Evolutionary conservation across 2,797 vertebrate genomes (phyloP).

Genomic region (Nannoperca australis): DNA sequence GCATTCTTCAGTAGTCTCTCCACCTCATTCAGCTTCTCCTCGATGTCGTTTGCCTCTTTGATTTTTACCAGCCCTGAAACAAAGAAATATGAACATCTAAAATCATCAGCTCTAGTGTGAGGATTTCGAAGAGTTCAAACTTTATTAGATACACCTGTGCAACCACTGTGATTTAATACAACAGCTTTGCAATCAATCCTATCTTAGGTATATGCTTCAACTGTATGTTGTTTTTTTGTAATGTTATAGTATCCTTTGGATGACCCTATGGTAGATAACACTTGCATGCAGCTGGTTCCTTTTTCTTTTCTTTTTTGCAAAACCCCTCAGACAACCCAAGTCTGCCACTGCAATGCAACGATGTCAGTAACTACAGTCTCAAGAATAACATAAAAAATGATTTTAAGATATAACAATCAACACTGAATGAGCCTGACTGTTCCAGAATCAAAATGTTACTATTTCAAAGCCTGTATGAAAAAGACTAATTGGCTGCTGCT

Average conservation of each 20-base stretch:
- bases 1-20: conserved; percentile 93
- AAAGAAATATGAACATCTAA: conserved; percentile 29
- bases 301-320: too few relatives aligned
- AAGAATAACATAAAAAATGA: background rate
- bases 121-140: background rate
- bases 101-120: background rate
- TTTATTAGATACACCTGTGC: background rate
- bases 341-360: background rate
- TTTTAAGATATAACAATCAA: background rate
- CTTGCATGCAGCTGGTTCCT: background rate
- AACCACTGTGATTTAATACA: background rate
- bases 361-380: background rate
- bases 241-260: background rate
- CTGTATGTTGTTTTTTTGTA: background rate
- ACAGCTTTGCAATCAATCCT: too few relatives aligned
- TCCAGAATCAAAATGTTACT: conserved; percentile 18
- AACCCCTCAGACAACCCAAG: background rate
- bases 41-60: conserved; percentile 94
- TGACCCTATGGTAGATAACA: background rate
- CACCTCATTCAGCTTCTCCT: conserved; percentile 95
- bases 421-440: background rate
- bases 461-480: conserved; percentile 29
- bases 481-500: conserved; percentile 19
- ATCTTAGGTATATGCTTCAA: background rate
- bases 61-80: conserved; percentile 92